These are phyloP conservation scores for Julus scanicus DNA, from an alignment of 2,888 invertebrate species.

Conservation along the genomic window DNA sequence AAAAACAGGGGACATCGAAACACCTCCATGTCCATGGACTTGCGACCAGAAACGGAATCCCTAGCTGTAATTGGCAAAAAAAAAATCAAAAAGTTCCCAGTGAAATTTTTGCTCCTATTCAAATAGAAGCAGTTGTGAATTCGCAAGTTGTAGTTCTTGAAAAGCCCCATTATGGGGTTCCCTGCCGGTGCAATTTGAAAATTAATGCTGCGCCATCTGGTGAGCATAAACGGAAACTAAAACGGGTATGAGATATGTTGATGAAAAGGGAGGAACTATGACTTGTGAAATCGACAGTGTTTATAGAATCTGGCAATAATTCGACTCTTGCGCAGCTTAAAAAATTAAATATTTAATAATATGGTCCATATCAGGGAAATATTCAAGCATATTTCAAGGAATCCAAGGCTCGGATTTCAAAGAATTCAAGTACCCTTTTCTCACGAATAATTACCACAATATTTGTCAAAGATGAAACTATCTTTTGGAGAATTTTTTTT, in stretches of 20 bases:
- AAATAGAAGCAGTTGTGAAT: background rate
- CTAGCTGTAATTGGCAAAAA: too few relatives aligned
- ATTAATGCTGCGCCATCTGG: background rate
- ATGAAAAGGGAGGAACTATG: background rate
- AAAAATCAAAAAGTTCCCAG: background rate
- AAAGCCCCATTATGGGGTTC: background rate
- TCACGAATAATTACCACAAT: too few relatives aligned
- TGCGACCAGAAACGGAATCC: background rate
- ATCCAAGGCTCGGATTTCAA: too few relatives aligned
- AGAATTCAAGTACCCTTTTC: too few relatives aligned
- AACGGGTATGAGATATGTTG: conserved; percentile 2
- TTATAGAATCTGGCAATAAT: background rate
- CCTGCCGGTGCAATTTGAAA: background rate
- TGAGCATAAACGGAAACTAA: background rate
- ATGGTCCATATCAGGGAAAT: too few relatives aligned
- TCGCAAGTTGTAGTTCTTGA: background rate
- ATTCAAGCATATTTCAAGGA: too few relatives aligned
- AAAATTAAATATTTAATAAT: too few relatives aligned
- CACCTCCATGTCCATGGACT: background rate
- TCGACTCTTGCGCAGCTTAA: too few relatives aligned
- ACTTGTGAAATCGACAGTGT: background rate
- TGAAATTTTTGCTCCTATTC: too few relatives aligned
- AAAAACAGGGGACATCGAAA: background rate
- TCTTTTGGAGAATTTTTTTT: too few relatives aligned
- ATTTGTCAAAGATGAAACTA: too few relatives aligned